Base-by-base conservation (phyloP, 2,888 invertebrate genomes). In the Drosophila basisetae region DNA sequence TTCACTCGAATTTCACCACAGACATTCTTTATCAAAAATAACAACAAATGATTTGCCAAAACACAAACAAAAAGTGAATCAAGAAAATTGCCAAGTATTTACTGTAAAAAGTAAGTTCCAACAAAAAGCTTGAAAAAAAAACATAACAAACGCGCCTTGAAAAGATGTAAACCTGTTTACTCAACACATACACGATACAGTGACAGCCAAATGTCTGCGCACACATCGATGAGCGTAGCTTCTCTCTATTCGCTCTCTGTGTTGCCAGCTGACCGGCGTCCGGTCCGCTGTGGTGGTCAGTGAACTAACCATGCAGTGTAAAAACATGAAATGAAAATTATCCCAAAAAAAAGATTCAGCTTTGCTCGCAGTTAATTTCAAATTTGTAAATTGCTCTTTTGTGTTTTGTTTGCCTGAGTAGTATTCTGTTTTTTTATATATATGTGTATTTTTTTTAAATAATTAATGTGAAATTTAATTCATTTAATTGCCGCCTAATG, bases 401-500 rank as follows among this genome's bases (percentile, higher is more conserved):
- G 50, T 53, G 31, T 18, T 43, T 13, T 28, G 30, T 37, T 10
- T 52, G 33, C 28, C 22, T 62, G 22, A 43, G 52, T 65, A 10
- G 41, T 10, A 11, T 22, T 53, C 13, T 39, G 13, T 1, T 10
- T 25, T 39, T n/a, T 7, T 13, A 5, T 5, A 35, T 35, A 13
- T 35, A 9, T 49, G 4, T n/a, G 0, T 13, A 5, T 16, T 2
- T 5, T 64, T 62, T 74, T 68, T 66, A 56, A 52, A 83, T 81
- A 81, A 84, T 85, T 83, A 81, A 85, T 84, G 85, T 82, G 88
- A 83, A 83, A 81, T 76, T 85, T 85, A 85, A 82, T 88, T 88
- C 62, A 73, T 78, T 84, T 85, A 85, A 85, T 88, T 80, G 85
- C 83, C 55, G 73, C 59, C 74, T 80, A 80, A 80, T 73, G 81